Evolutionary conservation across 2,113 vertebrate species (phyloP), one percentile per base, ranked within the genome.

Genomic region (Apodemus sylvaticus): DNA sequence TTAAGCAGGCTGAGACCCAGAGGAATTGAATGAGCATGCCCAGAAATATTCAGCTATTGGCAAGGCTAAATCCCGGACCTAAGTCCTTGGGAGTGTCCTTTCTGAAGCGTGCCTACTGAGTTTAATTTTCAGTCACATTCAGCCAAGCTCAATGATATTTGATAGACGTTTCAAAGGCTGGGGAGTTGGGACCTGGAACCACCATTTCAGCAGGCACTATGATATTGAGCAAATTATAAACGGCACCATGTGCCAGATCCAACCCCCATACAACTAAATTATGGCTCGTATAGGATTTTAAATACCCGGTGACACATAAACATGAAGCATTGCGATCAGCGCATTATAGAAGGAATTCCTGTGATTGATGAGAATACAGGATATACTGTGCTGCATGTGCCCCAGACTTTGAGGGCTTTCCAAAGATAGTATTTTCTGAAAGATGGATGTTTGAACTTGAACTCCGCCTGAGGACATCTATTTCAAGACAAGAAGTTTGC

Each of bases 401-500:
- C 39, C 81, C 29, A 91, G 66, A 68, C 68, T 90, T 60, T 8
- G 51, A 91, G 90, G 93, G 62, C 48, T 95, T 97, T 97, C 76
- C 95, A 93, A 87, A 94, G 94, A 60, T 79, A 79, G 20, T 90
- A 42, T 94, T 97, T 97, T 93, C 70, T 81, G 45, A 90, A 94
- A 96, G 90, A 96, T 92, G 36, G 2, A 64, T 88, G 11, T 93
- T 92, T 93, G 92, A 90, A 92, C 90, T 94, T 96, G 95, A 95
- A 95, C 79, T 93, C 60, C 68, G 68, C 39, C 31, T 79, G 6
- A 29, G 55, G 70, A 89, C 82, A 31, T 91, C 70, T 86, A 55
- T 96, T 95, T 96, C 74, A 94, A 94, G n/a, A 87, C n/a, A 34
- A 95, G 85, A 91, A 95, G 53, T 89, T 96, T 96, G 51, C 83